Percentiles rank a stretch among this genome's conserved stretches.
Conservation (phyloP, 2,888 invertebrate species). For the Pherbina coryleti region DNA sequence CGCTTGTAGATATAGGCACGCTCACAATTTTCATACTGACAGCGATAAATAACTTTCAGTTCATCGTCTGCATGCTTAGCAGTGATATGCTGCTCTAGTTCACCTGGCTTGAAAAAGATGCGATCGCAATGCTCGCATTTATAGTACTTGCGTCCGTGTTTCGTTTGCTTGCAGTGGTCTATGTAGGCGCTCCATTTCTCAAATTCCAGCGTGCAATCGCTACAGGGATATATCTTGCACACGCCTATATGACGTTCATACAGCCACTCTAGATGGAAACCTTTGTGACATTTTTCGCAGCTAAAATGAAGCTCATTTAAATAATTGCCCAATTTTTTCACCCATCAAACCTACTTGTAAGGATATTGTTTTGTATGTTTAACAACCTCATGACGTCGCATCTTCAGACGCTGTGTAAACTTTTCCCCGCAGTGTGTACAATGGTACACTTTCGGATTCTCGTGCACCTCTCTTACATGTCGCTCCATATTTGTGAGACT, state of each 20-base stretch:
- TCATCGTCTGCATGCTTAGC: constrained; percentile 56
- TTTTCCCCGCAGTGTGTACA: constrained; percentile 71
- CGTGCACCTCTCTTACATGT: constrained; percentile 72
- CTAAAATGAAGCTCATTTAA: constrained; percentile 61
- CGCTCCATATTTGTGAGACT: constrained; percentile 73
- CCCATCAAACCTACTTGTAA: constrained; percentile 48
- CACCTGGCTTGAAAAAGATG: constrained; percentile 71
- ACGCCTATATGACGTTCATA: constrained; percentile 70
- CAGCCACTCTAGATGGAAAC: constrained; percentile 70
- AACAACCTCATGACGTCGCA: constrained; percentile 72
- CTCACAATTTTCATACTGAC: constrained; percentile 65
- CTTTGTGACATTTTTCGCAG: constrained; percentile 72
- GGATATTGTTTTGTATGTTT: constrained; percentile 71
- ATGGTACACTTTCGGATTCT: constrained; percentile 68
- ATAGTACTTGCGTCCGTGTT: constrained; percentile 70
- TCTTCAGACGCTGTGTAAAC: constrained; percentile 73
- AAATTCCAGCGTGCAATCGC: constrained; percentile 68
- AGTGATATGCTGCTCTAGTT: constrained; percentile 69
- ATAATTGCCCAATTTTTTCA: neutral
- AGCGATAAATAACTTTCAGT: constrained; percentile 54
- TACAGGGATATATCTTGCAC: constrained; percentile 66
- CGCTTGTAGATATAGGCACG: constrained; percentile 72
- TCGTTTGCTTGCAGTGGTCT: constrained; percentile 59
- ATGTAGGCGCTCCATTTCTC: constrained; percentile 60
- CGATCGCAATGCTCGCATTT: constrained; percentile 70